Evolutionary conservation across 2,888 invertebrate genomes (phyloP).

Genomic region (Orthosia incerta): DNA sequence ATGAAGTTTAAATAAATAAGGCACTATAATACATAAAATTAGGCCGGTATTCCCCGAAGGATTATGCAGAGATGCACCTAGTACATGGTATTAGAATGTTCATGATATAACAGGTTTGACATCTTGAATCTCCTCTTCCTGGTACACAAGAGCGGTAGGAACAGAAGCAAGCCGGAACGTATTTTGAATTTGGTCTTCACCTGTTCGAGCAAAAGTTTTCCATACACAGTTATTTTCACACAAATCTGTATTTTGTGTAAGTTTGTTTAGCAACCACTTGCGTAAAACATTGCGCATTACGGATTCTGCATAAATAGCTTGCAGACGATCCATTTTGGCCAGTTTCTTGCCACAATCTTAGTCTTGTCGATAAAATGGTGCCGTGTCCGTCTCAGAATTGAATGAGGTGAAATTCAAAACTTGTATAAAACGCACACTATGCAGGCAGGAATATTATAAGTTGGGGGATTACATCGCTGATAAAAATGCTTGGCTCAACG

Average conservation of each 20-base stretch:
- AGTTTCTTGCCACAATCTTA: constrained; percentile 3
- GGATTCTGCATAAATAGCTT: constrained; percentile 22
- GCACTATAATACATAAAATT: too few species aligned
- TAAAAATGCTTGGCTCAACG: too few species aligned
- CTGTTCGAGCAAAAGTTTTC: neutral
- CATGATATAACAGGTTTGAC: constrained; percentile 9
- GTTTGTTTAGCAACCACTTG: constrained; percentile 5
- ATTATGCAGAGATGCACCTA: too few species aligned
- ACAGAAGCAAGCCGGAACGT: neutral
- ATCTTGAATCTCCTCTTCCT: constrained; percentile 15
- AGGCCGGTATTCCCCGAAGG: too few species aligned
- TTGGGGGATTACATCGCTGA: too few species aligned
- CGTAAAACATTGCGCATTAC: constrained; percentile 6
- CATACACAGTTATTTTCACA: constrained; percentile 6
- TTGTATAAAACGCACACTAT: too few species aligned
- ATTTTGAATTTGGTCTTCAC: constrained; percentile 1
- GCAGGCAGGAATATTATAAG: too few species aligned
- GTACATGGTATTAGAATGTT: neutral
- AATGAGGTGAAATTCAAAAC: too few species aligned
- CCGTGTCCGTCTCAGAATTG: neutral
- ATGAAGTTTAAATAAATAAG: too few species aligned
- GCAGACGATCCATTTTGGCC: constrained; percentile 4
- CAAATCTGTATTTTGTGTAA: constrained; percentile 4
- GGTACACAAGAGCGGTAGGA: neutral
- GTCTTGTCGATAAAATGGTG: neutral